Base-by-base conservation (phyloP, 2,888 invertebrate genomes). In the Coenonympha arcania region DNA sequence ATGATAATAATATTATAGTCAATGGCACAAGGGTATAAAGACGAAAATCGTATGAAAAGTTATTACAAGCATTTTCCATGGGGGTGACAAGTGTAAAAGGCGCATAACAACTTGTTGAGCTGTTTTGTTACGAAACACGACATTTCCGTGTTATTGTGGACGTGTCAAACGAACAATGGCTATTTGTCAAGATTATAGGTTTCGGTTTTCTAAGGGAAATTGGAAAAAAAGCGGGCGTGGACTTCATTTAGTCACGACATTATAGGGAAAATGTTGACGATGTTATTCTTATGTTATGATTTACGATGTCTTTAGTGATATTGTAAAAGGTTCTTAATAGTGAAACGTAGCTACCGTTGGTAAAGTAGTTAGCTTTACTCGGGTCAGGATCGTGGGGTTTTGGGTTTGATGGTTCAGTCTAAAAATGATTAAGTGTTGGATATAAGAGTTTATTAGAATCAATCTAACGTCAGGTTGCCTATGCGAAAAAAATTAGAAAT, bases 31-130 rank as follows among this genome's bases (percentile, higher is more conserved):
- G 26, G 42, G 28, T 33, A 37, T 53, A 55, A 50, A 53, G 52
- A 15, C 36, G 50, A 46, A 43, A 56, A 42, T 56, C 9, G 48
- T 19, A 18, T 28, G 22, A 15, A 19, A 45, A 18, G 22, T 20
- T 15, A 48, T 50, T 48, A n/a, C n/a, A 50, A 26, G 44, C 50
- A 39, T 49, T 50, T 57, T 57, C 55, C 18, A 39, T 54, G 52
- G 56, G 65, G 65, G 71, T 70, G 73, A 74, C 71, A 71, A 65
- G 64, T 63, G 57, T 64, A 65, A 68, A 58, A 62, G 61, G 69
- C 70, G 64, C 60, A 54, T 69, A 67, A 70, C 75, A 71, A 80
- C 79, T 81, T 80, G 81, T 81, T 80, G 79, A 78, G 63, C 63
- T 59, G 66, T 69, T 70, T 71, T 73, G 71, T 76, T 69, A 61